Evolutionary conservation across 2,888 invertebrate genomes (phyloP).

Genomic region (Alloscopus bannaensis): DNA sequence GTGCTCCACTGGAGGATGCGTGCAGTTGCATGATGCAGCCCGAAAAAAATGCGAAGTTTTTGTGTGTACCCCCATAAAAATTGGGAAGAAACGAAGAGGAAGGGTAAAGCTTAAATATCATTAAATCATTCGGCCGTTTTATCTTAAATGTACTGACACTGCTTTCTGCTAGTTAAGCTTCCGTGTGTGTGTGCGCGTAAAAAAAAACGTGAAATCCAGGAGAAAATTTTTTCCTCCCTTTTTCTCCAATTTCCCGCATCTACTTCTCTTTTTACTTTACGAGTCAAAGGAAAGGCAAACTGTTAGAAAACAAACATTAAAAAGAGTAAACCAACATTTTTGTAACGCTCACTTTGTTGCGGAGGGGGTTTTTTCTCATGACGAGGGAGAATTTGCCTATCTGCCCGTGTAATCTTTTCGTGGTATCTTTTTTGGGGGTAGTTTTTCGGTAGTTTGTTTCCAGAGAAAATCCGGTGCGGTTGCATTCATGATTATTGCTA

Average conservation of each 20-base stretch:
- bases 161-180: neutral
- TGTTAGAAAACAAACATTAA: constrained; percentile 34
- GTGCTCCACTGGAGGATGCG: constrained; percentile 11
- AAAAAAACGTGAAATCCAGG: neutral
- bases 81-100: constrained; percentile 22
- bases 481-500: constrained; percentile 47
- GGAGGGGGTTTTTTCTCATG: neutral
- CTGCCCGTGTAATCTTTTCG: constrained; percentile 40
- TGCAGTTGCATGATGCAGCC: neutral
- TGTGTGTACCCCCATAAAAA: constrained; percentile 39
- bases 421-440: constrained; percentile 16
- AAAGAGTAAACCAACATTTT: neutral
- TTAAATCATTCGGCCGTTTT: constrained; percentile 29
- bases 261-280: neutral
- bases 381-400: constrained; percentile 39
- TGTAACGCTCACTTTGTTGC: constrained; percentile 5
- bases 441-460: constrained; percentile 11
- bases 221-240: neutral
- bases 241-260: neutral
- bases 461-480: too few relatives aligned
- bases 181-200: neutral
- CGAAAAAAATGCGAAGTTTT: neutral
- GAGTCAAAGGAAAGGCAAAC: constrained; percentile 34
- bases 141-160: constrained; percentile 19
- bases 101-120: constrained; percentile 34